phyloP scores from a whole-genome alignment of 1,140 invertebrate genomes.

The Bombus sylvicola region DNA sequence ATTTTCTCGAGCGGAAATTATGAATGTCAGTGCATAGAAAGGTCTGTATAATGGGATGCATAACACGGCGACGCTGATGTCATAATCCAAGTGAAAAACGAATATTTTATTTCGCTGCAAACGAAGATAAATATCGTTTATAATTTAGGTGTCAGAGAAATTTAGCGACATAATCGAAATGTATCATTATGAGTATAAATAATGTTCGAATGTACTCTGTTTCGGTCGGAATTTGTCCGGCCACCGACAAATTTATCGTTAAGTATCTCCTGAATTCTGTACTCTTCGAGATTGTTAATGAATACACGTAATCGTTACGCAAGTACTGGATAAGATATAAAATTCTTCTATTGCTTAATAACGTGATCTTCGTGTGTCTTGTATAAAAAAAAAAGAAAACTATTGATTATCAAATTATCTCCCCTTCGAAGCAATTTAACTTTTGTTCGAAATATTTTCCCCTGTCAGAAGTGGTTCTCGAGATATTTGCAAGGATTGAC shows the following conservation, averaged over 20 bases:
- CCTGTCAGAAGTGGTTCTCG: too few species aligned
- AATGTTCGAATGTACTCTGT: not conserved
- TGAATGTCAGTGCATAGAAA: slow-evolving; percentile 28
- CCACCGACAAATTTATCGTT: not conserved
- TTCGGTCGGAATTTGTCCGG: not conserved
- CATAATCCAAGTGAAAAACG: slow-evolving; percentile 25
- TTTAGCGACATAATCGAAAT: not conserved
- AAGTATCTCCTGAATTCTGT: not conserved
- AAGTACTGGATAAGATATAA: too few species aligned
- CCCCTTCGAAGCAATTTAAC: too few species aligned
- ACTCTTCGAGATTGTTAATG: not conserved
- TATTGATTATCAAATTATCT: too few species aligned
- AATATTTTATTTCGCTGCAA: not conserved
- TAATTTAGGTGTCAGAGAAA: not conserved
- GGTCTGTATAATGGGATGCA: not conserved
- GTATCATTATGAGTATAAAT: not conserved
- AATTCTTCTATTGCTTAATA: too few species aligned
- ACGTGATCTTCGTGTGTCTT: too few species aligned
- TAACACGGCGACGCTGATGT: not conserved
- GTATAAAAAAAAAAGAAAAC: too few species aligned
- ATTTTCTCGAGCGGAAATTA: slow-evolving; percentile 28
- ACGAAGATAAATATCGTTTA: not conserved
- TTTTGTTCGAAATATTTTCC: too few species aligned
- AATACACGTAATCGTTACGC: not conserved
- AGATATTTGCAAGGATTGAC: too few species aligned